Base-by-base conservation (phyloP, 2,888 invertebrate genomes). In the Dynastes hyllus region DNA sequence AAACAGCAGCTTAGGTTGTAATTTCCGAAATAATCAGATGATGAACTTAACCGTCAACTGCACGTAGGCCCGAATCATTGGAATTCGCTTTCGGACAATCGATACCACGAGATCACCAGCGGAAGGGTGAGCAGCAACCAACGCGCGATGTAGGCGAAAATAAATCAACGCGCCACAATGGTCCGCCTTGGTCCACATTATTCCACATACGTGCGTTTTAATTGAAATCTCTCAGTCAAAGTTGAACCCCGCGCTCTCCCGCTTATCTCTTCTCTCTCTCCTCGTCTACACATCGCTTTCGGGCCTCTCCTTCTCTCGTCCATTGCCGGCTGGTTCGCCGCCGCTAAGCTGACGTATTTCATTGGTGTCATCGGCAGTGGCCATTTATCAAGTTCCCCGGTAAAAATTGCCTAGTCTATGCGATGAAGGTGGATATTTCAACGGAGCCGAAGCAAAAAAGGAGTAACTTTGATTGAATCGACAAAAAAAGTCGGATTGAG, bases 151-250 rank as follows among this genome's bases (percentile, higher is more conserved):
- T 45, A 61, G 73, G 61, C 45, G 73, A 63, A 78, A 78, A 80
- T 81, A 82, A 83, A 83, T 84, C 83, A 81, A 76, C 73, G 58
- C 79, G 79, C 79, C 78, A 83, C 82, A 82, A 82, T 83, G 81
- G 79, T 80, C 80, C 81, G 83, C 83, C 82, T 83, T 81, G 85
- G 85, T 85, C 85, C 88, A 85, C 84, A 89, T 90, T 90, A 90
- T 89, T 90, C 89, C 89, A 87, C 89, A 87, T 88, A 89, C 89
- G 89, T 89, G 89, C 86, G 87, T 89, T 89, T 89, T 90, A 90
- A 90, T 90, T 90, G 90, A 89, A 90, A 80, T 81, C 81, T 80
- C 81, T 79, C 80, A 81, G 81, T 82, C 82, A 80, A 80, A 82
- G 80, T 50, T 73, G 61, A 69, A 45, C 61, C 61, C 61, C 61